Base-by-base conservation (phyloP, 2,113 vertebrate species). In the Chamaetylas fuelleborni region DNA sequence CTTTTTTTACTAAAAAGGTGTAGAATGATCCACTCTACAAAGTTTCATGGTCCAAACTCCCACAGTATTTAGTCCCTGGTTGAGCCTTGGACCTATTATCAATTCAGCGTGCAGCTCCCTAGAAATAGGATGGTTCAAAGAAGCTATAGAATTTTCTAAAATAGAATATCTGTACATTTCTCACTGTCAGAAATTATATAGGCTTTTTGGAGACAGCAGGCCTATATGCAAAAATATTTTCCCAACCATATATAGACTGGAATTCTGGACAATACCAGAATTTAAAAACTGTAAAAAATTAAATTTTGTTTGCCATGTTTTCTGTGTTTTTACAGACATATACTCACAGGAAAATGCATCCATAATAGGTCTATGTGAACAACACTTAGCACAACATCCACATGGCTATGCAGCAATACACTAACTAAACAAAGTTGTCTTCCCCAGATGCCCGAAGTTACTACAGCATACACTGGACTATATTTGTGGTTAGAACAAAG, bases 311-410 rank as follows among this genome's bases (percentile, higher is more conserved):
- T 81, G 60, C 15, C 51, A 65, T 66, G 28, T 79, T 93, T 83
- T 81, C 79, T 69, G 29, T 82, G 28, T 33, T 95, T 81, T 79
- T 31, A 54, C 8, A 54, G 11, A 65, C 16, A 54, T 48, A 61
- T 81, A 79, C 42, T 40, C 53, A 95, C 86, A 96, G 79, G 89
- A 80, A 90, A 97, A 94, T 76, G 61, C 34, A 86, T 29, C 91
- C n/a, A 56, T 22, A 84, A 60, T 17, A 51, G 60, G 84, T 85
- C 72, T 33, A 29, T 11, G 20, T 9, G 18, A 83, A 77, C 57
- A 88, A 81, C n/a, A 51, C 70, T 62, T 87, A 67, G 61, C 26
- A 91, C 54, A 94, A 94, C 42, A 93, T 74, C 43, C n/a, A 82
- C 19, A 38, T 92, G 64, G 64, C 25, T 62, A 81, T 88, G 31